Conservation (phyloP, 2,888 invertebrate genomes). For the Antheraea assamensis region DNA sequence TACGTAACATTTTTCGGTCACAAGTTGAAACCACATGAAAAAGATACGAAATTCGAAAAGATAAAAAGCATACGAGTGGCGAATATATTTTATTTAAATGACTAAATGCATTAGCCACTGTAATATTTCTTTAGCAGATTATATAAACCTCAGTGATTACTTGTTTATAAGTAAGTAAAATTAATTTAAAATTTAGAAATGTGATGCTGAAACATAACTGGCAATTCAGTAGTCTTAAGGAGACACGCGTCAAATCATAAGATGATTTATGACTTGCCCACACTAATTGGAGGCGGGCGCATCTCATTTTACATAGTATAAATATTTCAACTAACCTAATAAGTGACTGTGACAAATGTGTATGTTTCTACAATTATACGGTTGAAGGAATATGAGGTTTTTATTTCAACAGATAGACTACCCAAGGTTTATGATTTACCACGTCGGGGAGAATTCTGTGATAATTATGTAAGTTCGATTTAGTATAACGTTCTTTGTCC, state of each 20-base stretch:
- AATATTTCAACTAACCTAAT: slow-evolving; percentile 9
- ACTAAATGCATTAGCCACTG: neutral
- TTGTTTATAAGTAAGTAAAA: too few relatives aligned
- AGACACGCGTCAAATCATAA: slow-evolving; percentile 46
- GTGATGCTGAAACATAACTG: neutral
- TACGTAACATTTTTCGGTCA: neutral
- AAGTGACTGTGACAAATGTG: neutral
- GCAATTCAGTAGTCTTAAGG: slow-evolving; percentile 36
- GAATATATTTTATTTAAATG: neutral
- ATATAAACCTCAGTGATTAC: neutral
- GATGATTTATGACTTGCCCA: slow-evolving; percentile 64
- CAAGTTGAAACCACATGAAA: neutral
- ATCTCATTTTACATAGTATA: slow-evolving; percentile 72
- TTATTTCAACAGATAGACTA: neutral
- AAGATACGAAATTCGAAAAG: neutral
- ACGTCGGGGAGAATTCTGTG: too few relatives aligned
- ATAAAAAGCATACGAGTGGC: neutral
- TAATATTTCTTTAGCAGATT: neutral
- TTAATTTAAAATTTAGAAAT: neutral
- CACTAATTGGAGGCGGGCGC: slow-evolving; percentile 68
- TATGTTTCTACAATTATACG: slow-evolving; percentile 5
- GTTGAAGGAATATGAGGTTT: neutral
- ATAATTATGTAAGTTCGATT: too few relatives aligned
- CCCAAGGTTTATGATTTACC: too few relatives aligned
- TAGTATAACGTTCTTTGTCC: too few relatives aligned